phyloP scores from a whole-genome alignment of 2,113 vertebrate species.

The Pithys albifrons region DNA sequence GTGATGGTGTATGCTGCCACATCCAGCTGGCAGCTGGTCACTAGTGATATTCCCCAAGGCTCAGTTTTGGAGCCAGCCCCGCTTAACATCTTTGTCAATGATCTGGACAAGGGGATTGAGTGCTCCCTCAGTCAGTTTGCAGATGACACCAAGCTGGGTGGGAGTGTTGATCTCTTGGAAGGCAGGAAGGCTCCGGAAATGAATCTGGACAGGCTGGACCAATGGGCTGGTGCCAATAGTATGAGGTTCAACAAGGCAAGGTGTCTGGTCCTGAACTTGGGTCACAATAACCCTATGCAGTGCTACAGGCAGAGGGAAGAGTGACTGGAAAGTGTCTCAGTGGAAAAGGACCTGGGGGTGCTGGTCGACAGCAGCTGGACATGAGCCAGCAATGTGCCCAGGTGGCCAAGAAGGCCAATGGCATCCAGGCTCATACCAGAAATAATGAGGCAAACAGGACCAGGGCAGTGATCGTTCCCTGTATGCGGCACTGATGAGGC shows the following conservation, averaged over 20 bases:
- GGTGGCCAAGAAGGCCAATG: neutral
- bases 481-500: neutral
- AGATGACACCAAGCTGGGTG: accelerated
- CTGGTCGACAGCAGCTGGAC: neutral
- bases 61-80: accelerated
- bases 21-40: accelerated
- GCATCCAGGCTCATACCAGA: neutral
- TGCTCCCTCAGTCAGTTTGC: neutral
- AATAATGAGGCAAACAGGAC: neutral
- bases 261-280: neutral
- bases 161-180: neutral
- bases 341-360: neutral
- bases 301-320: neutral
- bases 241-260: neutral
- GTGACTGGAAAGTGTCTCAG: neutral
- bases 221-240: neutral
- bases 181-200: neutral
- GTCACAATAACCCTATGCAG: neutral
- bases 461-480: neutral
- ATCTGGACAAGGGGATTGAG: accelerated
- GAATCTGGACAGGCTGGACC: neutral
- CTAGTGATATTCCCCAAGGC: too few relatives aligned
- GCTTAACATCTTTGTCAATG: neutral
- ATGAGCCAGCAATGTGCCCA: neutral
- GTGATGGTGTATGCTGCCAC: neutral